Evolutionary conservation across 23 tunicate genomes (phyloP), one percentile per base, ranked within the genome.

Genomic region (Ascidia mentula): DNA sequence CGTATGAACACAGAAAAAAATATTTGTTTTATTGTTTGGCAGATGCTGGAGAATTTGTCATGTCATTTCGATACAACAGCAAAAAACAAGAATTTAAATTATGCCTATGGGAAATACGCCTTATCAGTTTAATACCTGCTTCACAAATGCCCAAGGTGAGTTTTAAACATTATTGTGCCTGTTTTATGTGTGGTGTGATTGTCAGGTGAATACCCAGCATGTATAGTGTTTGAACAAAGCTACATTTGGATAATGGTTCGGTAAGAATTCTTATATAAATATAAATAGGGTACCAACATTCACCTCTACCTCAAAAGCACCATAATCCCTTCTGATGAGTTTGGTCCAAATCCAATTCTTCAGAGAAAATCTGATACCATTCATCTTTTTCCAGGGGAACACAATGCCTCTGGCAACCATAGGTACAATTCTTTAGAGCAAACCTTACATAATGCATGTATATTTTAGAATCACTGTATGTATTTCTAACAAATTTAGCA

Each of bases 11-110:
- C 13, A 35, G 9, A 4, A 71, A 1, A 3, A 3, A 18, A 71
- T 2, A 71, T 71, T 9, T 34, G 13, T 71, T 9, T 34, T 9
- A 5, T 32, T 38, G 22, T 81, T n/a, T n/a, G n/a, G 7, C 78
- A 85, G 90, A 86, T 69, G 90, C 90, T 42, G 97, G 97, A 7
- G 75, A 85, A 22, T 80, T 91, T 69, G 80, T 73, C 18, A 32
- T 85, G 71, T 89, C 97, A 31, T 91, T 91, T 37, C 87, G 82
- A 73, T 91, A 91, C 84, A 86, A 91, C 84, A 85, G 97, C 69
- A 91, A 86, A 38, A 91, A 72, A 22, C 45, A 82, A 77, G 73
- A 77, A 34, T 81, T 91, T 32, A 85, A 82, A 78, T 46, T 91
- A 18, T 71, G 87, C 22, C 18, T 91, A 0, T 81, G 82, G 77